Base-by-base conservation (phyloP, 2,888 invertebrate genomes). In the Perithous albicinctus region DNA sequence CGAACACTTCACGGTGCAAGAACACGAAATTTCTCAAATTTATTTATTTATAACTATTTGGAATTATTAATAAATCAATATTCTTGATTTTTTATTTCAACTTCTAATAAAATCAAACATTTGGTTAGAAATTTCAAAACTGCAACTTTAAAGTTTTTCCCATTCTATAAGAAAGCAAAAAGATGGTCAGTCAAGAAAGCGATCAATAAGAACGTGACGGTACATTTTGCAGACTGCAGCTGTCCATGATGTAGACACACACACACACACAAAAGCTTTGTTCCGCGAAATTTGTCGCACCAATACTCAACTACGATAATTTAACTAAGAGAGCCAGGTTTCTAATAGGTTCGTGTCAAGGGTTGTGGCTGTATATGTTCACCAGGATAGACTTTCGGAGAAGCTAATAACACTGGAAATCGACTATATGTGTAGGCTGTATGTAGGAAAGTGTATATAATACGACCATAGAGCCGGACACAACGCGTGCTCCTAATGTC, bases 311-410 rank as follows among this genome's bases (percentile, higher is more conserved):
- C n/a, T 10, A 35, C 8, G 26, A 32, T 15, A 63, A 64, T 41
- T 61, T 35, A 61, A 2, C 15, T 35, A n/a, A 6, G 15, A 10
- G 12, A 56, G 29, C 59, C 61, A 10, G 8, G 41, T 48, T 35
- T 63, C 41, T 63, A 63, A 74, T 63, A 43, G 67, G 18, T 79
- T 67, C 67, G 74, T 79, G 63, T 74, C 67, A 63, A 79, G 61
- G 51, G 73, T 18, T 79, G n/a, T 18, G 46, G 20, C 38, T 10
- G 35, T 54, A 8, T 54, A 8, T 48, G 56, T 59, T 35, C 26
- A 2, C 2, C 48, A 67, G 54, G 67, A 74, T 63, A 41, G 51
- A 67, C 73, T 74, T 67, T 74, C 61, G 64, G 29, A 46, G 72
- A 72, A 78, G 70, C 56, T 66, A 64, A 78, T 78, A 66, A 72